Percentiles rank a stretch among this genome's conserved stretches.
Conservation (phyloP, 1,140 invertebrate genomes). For the Diuraphis noxia region DNA sequence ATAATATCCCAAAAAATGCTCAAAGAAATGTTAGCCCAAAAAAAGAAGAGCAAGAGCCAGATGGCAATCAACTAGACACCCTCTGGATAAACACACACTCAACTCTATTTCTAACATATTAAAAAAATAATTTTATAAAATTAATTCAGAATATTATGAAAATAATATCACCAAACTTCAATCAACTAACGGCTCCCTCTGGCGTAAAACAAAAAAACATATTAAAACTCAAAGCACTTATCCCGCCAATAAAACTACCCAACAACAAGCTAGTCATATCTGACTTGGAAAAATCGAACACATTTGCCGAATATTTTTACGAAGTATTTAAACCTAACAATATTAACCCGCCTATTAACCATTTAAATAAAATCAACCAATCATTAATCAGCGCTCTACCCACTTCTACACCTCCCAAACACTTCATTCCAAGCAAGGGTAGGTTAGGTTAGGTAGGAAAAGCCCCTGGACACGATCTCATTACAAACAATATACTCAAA, state of each 20-base stretch:
- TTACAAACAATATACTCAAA: too few relatives aligned
- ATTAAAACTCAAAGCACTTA: constrained; percentile 22
- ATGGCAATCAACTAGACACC: constrained; percentile 20
- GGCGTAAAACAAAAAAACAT: constrained; percentile 27
- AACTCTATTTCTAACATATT: neutral
- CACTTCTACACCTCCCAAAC: too few relatives aligned
- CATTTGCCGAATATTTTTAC: constrained; percentile 18
- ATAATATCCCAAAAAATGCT: neutral
- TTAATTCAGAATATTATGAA: neutral
- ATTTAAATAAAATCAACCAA: too few relatives aligned
- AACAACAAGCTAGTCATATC: constrained; percentile 14
- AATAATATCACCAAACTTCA: constrained; percentile 32
- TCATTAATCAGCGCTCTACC: too few relatives aligned
- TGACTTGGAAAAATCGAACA: constrained; percentile 7
- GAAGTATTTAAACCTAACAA: constrained; percentile 32
- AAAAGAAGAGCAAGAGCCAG: constrained; percentile 22
- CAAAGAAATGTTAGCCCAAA: neutral
- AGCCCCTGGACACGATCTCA: too few relatives aligned
- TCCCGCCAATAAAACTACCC: constrained; percentile 17
- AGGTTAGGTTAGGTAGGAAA: too few relatives aligned
- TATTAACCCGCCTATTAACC: neutral
- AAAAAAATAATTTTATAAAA: constrained; percentile 16
- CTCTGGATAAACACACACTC: neutral
- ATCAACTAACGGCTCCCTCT: constrained; percentile 9
- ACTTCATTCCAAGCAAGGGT: too few relatives aligned